Evolutionary conservation across 2,113 vertebrate species (phyloP).

Genomic region (Pituophis catenifer): DNA sequence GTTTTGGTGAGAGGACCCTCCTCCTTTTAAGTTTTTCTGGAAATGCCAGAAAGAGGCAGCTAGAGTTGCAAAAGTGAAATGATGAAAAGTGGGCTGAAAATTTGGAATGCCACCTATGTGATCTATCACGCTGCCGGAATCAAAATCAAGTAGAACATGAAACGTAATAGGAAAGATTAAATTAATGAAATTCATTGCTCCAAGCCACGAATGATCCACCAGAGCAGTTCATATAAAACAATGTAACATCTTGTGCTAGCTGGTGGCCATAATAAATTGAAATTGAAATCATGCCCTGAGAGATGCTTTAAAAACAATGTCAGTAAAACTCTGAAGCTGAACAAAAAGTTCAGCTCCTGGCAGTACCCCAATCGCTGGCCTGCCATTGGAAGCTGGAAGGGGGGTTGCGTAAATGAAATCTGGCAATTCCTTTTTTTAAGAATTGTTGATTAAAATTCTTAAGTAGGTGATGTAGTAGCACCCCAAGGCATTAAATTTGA

Average conservation of each 20-base stretch:
- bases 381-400: not conserved
- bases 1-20: conserved; percentile 79
- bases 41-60: not conserved
- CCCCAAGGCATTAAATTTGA: not conserved
- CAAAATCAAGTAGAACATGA: not conserved
- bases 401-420: not conserved
- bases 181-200: not conserved
- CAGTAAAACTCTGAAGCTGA: not conserved
- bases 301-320: not conserved
- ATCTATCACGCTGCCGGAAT: not conserved
- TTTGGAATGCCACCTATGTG: not conserved
- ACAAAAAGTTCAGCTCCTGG: not conserved
- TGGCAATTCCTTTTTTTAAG: not conserved
- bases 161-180: not conserved
- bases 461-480: not conserved
- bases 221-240: not conserved
- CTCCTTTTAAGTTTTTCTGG: not conserved
- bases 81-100: not conserved
- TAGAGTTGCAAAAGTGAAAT: not conserved
- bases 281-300: not conserved
- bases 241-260: not conserved
- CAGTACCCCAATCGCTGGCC: not conserved
- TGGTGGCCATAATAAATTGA: not conserved
- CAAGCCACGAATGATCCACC: not conserved
- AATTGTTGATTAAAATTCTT: not conserved